These are phyloP conservation scores for Lathamus discolor DNA, from an alignment of 2,113 vertebrate species.

Conservation along the genomic window DNA sequence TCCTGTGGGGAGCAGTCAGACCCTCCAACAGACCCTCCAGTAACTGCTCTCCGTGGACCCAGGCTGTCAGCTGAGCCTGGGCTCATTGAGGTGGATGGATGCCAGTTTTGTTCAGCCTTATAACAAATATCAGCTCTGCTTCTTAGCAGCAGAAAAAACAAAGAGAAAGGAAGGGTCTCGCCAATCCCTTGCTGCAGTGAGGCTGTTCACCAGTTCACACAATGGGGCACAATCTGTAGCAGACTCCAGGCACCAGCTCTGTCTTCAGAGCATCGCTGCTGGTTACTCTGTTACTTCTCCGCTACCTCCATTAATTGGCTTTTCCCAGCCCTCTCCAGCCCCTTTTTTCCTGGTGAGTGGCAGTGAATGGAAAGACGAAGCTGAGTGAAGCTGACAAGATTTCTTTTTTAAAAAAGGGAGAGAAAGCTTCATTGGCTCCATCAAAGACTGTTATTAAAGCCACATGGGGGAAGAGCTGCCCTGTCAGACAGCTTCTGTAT, in stretches of 20 bases:
- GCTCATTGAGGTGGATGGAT: not conserved
- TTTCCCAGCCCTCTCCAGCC: not conserved
- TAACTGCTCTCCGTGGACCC: not conserved
- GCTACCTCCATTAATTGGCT: conserved; percentile 20
- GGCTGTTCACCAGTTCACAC: not conserved
- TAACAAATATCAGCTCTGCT: not conserved
- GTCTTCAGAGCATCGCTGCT: not conserved
- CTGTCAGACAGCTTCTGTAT: conserved; percentile 46
- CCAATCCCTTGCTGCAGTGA: accelerated
- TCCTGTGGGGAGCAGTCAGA: not conserved
- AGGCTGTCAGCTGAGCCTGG: accelerated
- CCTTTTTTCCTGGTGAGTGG: not conserved
- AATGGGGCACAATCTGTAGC: accelerated
- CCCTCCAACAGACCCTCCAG: not conserved
- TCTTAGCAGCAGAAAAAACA: not conserved
- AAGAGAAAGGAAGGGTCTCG: not conserved
- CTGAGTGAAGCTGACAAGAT: conserved; percentile 54
- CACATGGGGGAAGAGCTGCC: conserved; percentile 36
- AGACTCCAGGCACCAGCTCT: not conserved
- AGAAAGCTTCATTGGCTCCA: conserved; percentile 18
- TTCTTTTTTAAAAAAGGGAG: not conserved
- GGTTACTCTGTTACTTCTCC: not conserved
- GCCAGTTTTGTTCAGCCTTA: not conserved
- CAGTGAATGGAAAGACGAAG: not conserved
- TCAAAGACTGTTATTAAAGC: conserved; percentile 66